Percentiles rank a stretch among this genome's conserved stretches.
Evolutionary conservation across 1,140 invertebrate species (phyloP).

Genomic region (Drosophila nikananu): DNA sequence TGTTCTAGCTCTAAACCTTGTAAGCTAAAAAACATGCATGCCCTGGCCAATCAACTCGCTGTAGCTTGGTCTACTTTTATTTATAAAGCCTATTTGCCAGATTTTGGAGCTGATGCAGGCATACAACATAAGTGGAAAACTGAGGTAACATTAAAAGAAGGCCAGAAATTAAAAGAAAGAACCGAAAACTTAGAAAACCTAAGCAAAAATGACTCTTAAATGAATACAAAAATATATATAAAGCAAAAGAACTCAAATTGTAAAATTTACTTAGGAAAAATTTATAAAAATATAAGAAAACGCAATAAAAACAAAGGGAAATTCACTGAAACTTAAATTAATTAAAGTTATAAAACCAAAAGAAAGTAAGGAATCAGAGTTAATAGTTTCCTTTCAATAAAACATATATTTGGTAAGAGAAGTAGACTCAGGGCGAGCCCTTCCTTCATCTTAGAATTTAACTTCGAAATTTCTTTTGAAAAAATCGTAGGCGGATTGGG

Average conservation of each 20-base stretch:
- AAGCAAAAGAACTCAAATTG: background rate
- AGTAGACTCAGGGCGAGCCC: background rate
- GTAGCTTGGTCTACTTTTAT: background rate
- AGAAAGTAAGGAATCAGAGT: too few relatives aligned
- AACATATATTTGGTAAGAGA: background rate
- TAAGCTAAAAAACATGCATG: conserved; percentile 5
- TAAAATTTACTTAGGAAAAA: background rate
- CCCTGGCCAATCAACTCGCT: conserved; percentile 13
- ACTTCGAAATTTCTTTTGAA: background rate
- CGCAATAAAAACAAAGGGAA: background rate
- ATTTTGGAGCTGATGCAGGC: conserved; percentile 54
- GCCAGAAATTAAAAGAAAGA: conserved; percentile 9
- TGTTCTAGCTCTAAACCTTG: conserved; percentile 3
- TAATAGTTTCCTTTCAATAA: background rate
- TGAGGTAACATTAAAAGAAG: conserved; percentile 39
- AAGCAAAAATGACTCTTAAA: too few relatives aligned
- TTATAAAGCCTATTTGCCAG: conserved; percentile 11
- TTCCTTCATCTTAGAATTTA: background rate
- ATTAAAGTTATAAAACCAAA: background rate
- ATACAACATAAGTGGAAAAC: conserved; percentile 42
- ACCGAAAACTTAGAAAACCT: background rate
- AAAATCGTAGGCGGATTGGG: background rate
- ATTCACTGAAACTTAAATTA: background rate
- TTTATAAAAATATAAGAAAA: too few relatives aligned
- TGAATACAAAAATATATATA: background rate